Percentiles rank a stretch among this genome's conserved stretches.
phyloP scores from a whole-genome alignment of 2,888 invertebrate species.

The Metallyticus violacea region DNA sequence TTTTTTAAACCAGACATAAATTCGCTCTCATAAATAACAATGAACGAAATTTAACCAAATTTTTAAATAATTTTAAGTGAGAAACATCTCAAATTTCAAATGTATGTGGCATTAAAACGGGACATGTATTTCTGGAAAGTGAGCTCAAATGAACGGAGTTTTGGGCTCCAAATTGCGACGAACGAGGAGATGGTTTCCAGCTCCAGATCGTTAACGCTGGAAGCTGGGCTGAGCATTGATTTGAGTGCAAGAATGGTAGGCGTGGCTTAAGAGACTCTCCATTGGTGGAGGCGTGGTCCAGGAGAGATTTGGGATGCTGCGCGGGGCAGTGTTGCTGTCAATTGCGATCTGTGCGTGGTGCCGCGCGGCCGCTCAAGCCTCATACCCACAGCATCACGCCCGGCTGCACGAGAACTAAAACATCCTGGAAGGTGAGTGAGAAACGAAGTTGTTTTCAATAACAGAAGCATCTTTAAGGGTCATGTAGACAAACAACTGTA shows the following conservation, averaged over 20 bases:
- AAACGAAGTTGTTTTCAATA: too few relatives aligned
- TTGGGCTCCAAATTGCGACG: too few relatives aligned
- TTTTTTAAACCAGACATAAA: too few relatives aligned
- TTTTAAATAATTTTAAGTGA: too few relatives aligned
- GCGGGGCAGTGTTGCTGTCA: background rate
- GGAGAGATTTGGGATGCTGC: background rate
- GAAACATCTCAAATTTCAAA: too few relatives aligned
- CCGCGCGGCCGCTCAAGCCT: background rate
- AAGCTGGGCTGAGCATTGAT: background rate
- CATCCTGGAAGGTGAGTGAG: background rate
- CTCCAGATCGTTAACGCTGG: background rate
- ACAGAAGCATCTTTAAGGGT: too few relatives aligned
- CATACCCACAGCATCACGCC: background rate
- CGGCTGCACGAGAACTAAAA: background rate
- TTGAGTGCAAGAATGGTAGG: background rate
- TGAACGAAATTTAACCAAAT: too few relatives aligned
- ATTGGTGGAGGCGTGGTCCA: background rate
- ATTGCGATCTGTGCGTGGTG: background rate
- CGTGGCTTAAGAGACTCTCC: background rate
- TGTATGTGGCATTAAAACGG: too few relatives aligned
- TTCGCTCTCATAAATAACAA: too few relatives aligned
- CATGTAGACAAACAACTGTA: too few relatives aligned
- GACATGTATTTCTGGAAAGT: too few relatives aligned
- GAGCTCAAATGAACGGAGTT: too few relatives aligned
- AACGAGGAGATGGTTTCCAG: background rate